These are phyloP conservation scores for Centropristis striata DNA, from an alignment of 2,113 vertebrate species.

Conservation along the genomic window DNA sequence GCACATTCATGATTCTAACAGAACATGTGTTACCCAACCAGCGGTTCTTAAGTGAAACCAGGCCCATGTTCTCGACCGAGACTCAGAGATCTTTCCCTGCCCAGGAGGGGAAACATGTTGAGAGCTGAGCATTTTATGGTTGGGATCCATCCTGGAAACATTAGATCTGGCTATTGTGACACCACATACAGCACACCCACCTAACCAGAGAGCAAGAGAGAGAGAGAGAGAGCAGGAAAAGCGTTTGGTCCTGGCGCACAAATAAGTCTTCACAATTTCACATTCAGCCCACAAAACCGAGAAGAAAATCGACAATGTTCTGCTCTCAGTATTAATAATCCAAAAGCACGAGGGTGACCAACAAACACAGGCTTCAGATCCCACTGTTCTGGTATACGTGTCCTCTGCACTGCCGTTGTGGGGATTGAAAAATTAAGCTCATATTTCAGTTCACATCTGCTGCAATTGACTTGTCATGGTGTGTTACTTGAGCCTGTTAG, in stretches of 20 bases:
- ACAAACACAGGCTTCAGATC: slow-evolving; percentile 9
- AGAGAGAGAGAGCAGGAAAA: slow-evolving; percentile 2
- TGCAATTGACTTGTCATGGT: slow-evolving; percentile 25
- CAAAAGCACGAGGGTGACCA: slow-evolving; percentile 19
- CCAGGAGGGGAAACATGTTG: slow-evolving; percentile 65
- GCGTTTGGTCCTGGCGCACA: slow-evolving; percentile 50
- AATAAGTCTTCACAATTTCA: slow-evolving; percentile 17
- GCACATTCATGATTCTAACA: slow-evolving; percentile 72
- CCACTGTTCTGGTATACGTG: slow-evolving; percentile 7
- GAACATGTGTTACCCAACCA: slow-evolving; percentile 74
- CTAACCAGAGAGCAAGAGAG: slow-evolving; percentile 34
- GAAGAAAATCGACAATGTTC: slow-evolving; percentile 3
- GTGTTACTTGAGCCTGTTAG: slow-evolving; percentile 20
- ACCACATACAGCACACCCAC: slow-evolving; percentile 55
- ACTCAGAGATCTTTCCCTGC: slow-evolving; percentile 57
- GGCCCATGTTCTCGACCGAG: slow-evolving; percentile 65
- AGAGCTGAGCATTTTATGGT: slow-evolving; percentile 63
- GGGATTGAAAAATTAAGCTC: slow-evolving; percentile 46
- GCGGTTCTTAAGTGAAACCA: slow-evolving; percentile 75
- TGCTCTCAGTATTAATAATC: slow-evolving; percentile 32
- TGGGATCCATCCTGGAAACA: slow-evolving; percentile 72
- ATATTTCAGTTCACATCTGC: slow-evolving; percentile 31
- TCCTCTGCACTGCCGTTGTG: slow-evolving; percentile 10
- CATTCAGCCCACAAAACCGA: slow-evolving; percentile 28
- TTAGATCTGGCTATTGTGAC: slow-evolving; percentile 65